Evolutionary conservation across 2,888 invertebrate genomes (phyloP).

Genomic region (Yponomeuta cagnagella): DNA sequence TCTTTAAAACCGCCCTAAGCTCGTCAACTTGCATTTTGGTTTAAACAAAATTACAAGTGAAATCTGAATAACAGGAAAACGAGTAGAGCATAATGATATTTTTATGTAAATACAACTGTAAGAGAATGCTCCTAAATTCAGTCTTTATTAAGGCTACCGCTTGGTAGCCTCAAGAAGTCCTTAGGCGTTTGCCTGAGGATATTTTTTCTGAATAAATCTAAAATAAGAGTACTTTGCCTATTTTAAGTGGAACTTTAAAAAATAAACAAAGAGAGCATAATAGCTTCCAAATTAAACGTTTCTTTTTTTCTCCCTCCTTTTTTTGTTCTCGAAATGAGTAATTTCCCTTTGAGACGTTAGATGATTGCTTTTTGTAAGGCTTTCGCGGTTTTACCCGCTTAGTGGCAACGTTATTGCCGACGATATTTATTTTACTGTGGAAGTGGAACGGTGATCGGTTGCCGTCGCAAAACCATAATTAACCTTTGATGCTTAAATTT

Average conservation of each 20-base stretch:
- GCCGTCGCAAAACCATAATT: background rate
- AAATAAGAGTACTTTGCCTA: background rate
- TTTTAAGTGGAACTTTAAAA: background rate
- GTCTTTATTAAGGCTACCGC: too few species aligned
- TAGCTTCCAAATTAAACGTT: constrained; percentile 11
- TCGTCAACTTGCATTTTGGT: too few species aligned
- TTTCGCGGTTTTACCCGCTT: constrained; percentile 6
- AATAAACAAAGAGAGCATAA: constrained; percentile 9
- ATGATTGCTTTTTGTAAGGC: constrained; percentile 9
- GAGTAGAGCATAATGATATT: too few species aligned
- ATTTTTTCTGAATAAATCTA: background rate
- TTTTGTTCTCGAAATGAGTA: constrained; percentile 14
- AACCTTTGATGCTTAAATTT: background rate
- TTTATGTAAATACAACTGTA: too few species aligned
- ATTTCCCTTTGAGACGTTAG: constrained; percentile 10
- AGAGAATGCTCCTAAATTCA: too few species aligned
- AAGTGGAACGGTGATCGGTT: background rate
- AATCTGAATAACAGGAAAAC: too few species aligned
- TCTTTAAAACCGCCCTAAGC: too few species aligned
- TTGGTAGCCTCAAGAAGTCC: too few species aligned
- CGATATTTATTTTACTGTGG: background rate
- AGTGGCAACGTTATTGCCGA: background rate
- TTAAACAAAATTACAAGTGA: too few species aligned
- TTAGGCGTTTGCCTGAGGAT: too few species aligned
- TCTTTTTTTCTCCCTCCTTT: background rate